Percentiles rank a stretch among this genome's conserved stretches.
Conservation (phyloP, 1,140 invertebrate species). For the Drosophila saltans region DNA sequence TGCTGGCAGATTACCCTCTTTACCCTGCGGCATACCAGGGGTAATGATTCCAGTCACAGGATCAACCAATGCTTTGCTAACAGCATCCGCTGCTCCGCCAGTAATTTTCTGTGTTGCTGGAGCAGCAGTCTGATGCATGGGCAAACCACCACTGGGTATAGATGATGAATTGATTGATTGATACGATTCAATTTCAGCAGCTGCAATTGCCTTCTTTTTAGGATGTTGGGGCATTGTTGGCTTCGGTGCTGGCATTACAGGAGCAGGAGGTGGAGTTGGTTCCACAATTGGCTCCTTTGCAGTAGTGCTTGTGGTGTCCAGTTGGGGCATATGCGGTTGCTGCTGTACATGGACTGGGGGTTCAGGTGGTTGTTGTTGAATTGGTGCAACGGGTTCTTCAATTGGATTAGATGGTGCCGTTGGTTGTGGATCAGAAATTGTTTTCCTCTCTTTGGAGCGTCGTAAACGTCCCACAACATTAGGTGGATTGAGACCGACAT, state of each 20-base stretch:
- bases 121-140: conserved; percentile 73
- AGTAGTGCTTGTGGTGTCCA: conserved; percentile 14
- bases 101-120: conserved; percentile 77
- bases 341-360: background rate
- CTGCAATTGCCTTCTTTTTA: conserved; percentile 79
- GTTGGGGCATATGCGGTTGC: conserved; percentile 39
- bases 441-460: conserved; percentile 86
- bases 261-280: conserved; percentile 1
- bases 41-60: conserved; percentile 90
- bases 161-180: conserved; percentile 62
- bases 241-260: conserved; percentile 31
- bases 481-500: conserved; percentile 77
- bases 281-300: conserved; percentile 26
- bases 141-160: conserved; percentile 52
- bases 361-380: background rate
- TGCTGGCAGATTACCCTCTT: conserved; percentile 85
- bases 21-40: conserved; percentile 87
- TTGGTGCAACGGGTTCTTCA: background rate
- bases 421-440: conserved; percentile 85
- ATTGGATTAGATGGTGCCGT: conserved; percentile 3
- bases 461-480: conserved; percentile 85
- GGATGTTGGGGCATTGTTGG: conserved; percentile 73
- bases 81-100: conserved; percentile 73
- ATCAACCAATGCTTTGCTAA: conserved; percentile 86
- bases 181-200: conserved; percentile 77